phyloP scores from a whole-genome alignment of 2,113 vertebrate genomes.

The Arenaria interpres region DNA sequence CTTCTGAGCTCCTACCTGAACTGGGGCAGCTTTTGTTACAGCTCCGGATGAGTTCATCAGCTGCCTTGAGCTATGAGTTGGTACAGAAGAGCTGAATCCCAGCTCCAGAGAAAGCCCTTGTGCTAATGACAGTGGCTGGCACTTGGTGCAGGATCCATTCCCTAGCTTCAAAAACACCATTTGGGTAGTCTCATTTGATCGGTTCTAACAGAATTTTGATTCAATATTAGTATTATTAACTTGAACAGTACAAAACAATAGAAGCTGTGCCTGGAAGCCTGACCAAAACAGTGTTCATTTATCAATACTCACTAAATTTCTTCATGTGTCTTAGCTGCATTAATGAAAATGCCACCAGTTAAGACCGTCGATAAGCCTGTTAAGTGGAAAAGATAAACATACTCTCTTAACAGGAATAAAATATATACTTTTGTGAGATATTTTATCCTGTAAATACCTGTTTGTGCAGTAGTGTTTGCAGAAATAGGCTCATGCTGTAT shows the following conservation, averaged over 20 bases:
- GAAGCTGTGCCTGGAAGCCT: neutral
- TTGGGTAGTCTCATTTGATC: neutral
- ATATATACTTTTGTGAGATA: neutral
- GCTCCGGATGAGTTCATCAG: neutral
- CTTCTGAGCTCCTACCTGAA: neutral
- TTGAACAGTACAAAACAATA: neutral
- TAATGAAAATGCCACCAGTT: neutral
- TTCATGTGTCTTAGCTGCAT: neutral
- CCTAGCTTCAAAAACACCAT: neutral
- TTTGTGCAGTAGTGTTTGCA: neutral
- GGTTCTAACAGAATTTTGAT: neutral
- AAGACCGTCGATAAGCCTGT: neutral
- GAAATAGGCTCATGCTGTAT: neutral
- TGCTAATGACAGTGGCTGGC: neutral
- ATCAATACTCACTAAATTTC: neutral
- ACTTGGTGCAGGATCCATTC: neutral
- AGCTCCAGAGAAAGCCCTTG: neutral
- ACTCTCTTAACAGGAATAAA: neutral
- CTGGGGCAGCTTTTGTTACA: neutral
- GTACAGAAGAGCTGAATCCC: neutral
- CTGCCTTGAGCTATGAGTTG: neutral
- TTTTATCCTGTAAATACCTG: neutral
- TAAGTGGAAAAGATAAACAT: neutral
- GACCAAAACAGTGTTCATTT: neutral
- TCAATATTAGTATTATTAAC: neutral